Evolutionary conservation across 2,797 vertebrate species (phyloP).

Genomic region (Lagorchestes hirsutus): DNA sequence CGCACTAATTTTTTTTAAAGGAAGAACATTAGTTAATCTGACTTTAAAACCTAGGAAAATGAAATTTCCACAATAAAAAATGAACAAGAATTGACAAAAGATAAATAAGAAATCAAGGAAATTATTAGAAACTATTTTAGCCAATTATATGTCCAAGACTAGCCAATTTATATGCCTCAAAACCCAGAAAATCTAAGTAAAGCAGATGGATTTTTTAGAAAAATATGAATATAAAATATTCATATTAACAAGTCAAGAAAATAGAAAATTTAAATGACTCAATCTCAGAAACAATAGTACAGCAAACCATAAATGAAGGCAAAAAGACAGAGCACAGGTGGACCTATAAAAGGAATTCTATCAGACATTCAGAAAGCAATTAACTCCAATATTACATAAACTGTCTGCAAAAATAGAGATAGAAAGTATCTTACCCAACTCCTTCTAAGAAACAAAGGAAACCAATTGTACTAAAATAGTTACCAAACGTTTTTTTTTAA

Average conservation of each 20-base stretch:
- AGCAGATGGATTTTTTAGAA: neutral
- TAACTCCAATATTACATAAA: neutral
- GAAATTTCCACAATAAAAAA: neutral
- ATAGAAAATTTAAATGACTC: neutral
- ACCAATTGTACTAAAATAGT: neutral
- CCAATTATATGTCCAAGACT: neutral
- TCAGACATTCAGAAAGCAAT: neutral
- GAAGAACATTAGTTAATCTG: neutral
- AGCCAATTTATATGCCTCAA: neutral
- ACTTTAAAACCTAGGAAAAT: neutral
- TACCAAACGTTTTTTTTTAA: neutral
- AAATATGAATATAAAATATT: neutral
- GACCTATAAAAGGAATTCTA: neutral
- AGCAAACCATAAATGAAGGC: neutral
- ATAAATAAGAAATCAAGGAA: neutral
- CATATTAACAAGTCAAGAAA: neutral
- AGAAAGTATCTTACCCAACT: neutral
- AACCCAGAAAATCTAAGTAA: neutral
- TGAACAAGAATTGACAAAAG: neutral
- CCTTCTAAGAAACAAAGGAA: neutral
- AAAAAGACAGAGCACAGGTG: neutral
- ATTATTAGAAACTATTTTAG: neutral
- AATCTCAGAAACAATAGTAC: neutral
- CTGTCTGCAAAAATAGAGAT: neutral
- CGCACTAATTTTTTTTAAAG: neutral